Percentiles rank a stretch among this genome's conserved stretches.
Conservation (phyloP, 1,140 invertebrate genomes). For the Ceratina japonica region DNA sequence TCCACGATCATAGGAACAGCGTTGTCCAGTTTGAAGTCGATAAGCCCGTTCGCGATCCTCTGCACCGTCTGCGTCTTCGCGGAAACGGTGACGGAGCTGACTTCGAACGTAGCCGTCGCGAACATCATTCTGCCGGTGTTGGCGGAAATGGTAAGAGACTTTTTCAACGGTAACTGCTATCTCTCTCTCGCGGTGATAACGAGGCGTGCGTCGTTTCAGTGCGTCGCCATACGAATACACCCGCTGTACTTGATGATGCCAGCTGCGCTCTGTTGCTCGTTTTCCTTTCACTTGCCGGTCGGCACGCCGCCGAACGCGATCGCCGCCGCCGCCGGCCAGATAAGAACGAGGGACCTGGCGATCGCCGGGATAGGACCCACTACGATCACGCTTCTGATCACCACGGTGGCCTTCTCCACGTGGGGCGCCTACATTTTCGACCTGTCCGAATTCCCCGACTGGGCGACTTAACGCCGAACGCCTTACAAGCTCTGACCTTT, state of each 20-base stretch:
- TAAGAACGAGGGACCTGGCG: constrained; percentile 88
- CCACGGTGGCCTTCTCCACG: constrained; percentile 86
- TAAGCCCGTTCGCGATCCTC: constrained; percentile 71
- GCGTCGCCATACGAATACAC: constrained; percentile 81
- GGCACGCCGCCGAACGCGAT: constrained; percentile 97
- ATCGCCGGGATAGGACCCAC: constrained; percentile 90
- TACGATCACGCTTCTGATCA: constrained; percentile 85
- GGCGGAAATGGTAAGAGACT: constrained; percentile 81
- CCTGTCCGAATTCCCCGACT: constrained; percentile 80
- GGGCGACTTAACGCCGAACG: constrained; percentile 67
- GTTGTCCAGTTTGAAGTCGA: constrained; percentile 74
- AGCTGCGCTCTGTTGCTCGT: constrained; percentile 83
- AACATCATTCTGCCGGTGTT: constrained; percentile 84
- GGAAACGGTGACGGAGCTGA: constrained; percentile 82
- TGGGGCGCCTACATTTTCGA: constrained; percentile 81
- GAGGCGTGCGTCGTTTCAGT: constrained; percentile 74
- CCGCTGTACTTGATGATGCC: constrained; percentile 87
- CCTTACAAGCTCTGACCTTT: no score
- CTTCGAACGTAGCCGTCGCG: constrained; percentile 84
- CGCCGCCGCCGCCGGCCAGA: constrained; percentile 89
- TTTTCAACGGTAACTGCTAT: neutral
- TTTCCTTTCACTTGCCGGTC: constrained; percentile 86
- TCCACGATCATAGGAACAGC: constrained; percentile 86
- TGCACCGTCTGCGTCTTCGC: constrained; percentile 78
- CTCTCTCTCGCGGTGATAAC: neutral